phyloP scores from a whole-genome alignment of 1,140 invertebrate species.

The Diabrotica undecimpunctata region DNA sequence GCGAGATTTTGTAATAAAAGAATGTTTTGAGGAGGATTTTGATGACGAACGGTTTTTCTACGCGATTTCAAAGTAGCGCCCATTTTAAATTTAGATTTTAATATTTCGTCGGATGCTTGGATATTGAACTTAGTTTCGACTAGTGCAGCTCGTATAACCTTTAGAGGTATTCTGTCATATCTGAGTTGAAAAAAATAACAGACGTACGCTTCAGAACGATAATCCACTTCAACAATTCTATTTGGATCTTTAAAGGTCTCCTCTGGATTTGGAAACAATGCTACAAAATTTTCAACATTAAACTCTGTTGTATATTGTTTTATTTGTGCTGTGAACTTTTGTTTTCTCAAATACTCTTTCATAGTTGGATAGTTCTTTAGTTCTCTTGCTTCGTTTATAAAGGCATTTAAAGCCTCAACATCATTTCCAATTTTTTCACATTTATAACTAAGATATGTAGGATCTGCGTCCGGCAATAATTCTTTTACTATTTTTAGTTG shows the following conservation, averaged over 20 bases:
- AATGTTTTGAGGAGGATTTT: conserved; percentile 41
- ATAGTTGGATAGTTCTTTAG: conserved; percentile 53
- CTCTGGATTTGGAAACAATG: conserved; percentile 22
- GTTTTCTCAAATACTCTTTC: conserved; percentile 48
- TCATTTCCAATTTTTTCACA: conserved; percentile 29
- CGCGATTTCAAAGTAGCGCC: conserved; percentile 38
- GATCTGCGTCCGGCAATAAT: conserved; percentile 53
- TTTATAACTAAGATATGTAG: conserved; percentile 49
- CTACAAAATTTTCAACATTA: conserved; percentile 52
- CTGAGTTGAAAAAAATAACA: conserved; percentile 16
- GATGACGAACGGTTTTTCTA: conserved; percentile 18
- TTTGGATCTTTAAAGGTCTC: conserved; percentile 22
- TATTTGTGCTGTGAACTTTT: conserved; percentile 42
- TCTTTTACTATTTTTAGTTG: conserved; percentile 42
- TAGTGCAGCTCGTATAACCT: neutral
- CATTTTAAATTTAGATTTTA: conserved; percentile 25
- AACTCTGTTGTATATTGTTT: conserved; percentile 51
- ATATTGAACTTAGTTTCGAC: conserved; percentile 29
- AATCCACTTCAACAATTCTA: neutral
- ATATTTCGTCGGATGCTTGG: conserved; percentile 41
- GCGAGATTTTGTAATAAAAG: conserved; percentile 52
- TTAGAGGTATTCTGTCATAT: conserved; percentile 17
- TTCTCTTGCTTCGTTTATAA: conserved; percentile 47
- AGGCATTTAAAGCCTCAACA: conserved; percentile 37
- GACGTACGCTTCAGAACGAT: conserved; percentile 15